These are phyloP conservation scores for Scylla paramamosain DNA, from an alignment of 1,140 invertebrate genomes.

Conservation along the genomic window DNA sequence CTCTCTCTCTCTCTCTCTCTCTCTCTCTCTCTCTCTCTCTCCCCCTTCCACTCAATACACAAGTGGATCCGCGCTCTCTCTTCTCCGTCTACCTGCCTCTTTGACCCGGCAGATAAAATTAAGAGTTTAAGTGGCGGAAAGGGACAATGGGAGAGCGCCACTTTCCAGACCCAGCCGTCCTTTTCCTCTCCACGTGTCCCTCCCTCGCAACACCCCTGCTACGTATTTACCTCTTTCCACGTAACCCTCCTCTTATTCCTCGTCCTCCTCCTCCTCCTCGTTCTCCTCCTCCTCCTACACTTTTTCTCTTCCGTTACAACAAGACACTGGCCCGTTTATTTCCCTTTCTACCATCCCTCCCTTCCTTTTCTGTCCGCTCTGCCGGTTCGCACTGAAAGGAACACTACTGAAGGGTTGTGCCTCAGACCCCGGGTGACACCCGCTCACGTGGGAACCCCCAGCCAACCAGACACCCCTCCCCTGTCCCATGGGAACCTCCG, in stretches of 20 bases:
- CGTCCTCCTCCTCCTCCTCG: background rate
- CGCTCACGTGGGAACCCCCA: background rate
- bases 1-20: background rate
- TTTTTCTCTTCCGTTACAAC: background rate
- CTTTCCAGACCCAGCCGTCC: background rate
- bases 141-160: conserved; percentile 28
- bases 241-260: background rate
- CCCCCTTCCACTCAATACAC: background rate
- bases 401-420: background rate
- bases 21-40: background rate
- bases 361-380: background rate
- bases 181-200: background rate
- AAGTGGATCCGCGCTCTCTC: background rate
- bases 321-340: background rate
- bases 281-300: background rate
- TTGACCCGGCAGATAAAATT: conserved; percentile 38
- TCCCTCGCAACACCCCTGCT: background rate
- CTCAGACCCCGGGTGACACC: background rate
- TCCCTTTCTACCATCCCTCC: background rate
- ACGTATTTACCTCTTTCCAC: background rate
- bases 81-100: conserved; percentile 49
- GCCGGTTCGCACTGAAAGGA: background rate
- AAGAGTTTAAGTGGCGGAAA: conserved; percentile 55
- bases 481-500: background rate
- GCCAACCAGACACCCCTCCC: background rate